Evolutionary conservation across 2,113 vertebrate species (phyloP).

Genomic region (Nestor notabilis): DNA sequence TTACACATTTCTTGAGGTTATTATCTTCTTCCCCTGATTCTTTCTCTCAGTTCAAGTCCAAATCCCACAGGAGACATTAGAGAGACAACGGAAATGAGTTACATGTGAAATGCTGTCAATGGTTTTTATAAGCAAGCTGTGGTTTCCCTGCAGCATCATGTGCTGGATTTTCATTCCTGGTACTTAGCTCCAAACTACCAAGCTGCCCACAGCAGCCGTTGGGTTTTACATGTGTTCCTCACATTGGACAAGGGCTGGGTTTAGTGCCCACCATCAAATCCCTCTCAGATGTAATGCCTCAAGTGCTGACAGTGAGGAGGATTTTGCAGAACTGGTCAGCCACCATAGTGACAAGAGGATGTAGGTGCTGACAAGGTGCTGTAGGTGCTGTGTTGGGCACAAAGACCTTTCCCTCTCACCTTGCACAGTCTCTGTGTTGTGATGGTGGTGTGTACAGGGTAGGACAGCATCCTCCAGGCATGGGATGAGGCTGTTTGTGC

Average conservation of each 20-base stretch:
- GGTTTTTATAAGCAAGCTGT: not conserved
- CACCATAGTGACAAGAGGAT: rapidly evolving
- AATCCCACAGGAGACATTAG: not conserved
- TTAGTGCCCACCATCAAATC: rapidly evolving
- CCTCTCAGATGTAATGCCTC: not conserved
- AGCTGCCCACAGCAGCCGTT: not conserved
- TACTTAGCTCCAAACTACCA: rapidly evolving
- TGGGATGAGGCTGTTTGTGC: not conserved
- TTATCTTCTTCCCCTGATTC: not conserved
- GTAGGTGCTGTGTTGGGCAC: rapidly evolving
- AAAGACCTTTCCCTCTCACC: rapidly evolving
- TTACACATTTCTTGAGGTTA: not conserved
- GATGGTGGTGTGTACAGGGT: rapidly evolving
- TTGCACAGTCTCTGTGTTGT: rapidly evolving
- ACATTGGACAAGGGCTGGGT: rapidly evolving
- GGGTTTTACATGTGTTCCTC: rapidly evolving
- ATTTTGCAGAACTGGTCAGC: rapidly evolving
- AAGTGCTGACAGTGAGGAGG: rapidly evolving
- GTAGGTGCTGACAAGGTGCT: not conserved
- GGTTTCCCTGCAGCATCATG: not conserved
- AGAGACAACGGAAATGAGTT: not conserved
- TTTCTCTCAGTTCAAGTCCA: not conserved
- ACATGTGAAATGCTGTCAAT: not conserved
- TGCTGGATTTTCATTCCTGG: not conserved
- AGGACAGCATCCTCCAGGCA: too few species aligned